Evolutionary conservation across 2,888 invertebrate genomes (phyloP).

Genomic region (Nemotelus pantherinus): DNA sequence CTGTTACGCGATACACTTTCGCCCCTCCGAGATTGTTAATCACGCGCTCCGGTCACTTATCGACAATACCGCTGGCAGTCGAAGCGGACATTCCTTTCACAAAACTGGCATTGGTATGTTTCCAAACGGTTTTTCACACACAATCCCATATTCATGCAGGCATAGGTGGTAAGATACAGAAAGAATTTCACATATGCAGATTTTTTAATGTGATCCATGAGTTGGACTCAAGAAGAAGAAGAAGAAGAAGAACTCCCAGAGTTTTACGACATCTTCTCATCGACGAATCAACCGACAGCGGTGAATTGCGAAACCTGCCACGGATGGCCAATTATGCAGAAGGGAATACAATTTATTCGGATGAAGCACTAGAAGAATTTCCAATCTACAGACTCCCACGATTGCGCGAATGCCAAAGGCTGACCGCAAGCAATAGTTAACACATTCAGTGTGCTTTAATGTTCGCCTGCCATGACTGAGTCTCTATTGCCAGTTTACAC

Average conservation of each 20-base stretch:
- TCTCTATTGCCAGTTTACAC: neutral
- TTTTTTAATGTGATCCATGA: neutral
- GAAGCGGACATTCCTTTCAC: constrained; percentile 31
- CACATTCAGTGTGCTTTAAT: constrained; percentile 10
- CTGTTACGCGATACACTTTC: constrained; percentile 21
- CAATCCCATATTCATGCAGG: neutral
- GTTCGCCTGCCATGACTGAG: neutral
- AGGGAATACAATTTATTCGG: neutral
- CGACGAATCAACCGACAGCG: neutral
- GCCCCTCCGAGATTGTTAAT: constrained; percentile 14
- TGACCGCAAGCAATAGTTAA: constrained; percentile 27
- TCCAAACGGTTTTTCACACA: neutral
- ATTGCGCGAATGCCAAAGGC: constrained; percentile 18
- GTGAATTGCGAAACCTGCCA: neutral
- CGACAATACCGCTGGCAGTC: neutral
- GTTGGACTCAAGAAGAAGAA: neutral
- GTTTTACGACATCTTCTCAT: neutral
- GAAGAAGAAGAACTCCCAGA: neutral
- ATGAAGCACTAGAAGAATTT: constrained; percentile 10
- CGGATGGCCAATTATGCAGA: constrained; percentile 21
- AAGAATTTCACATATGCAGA: constrained; percentile 25
- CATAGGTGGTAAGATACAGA: neutral
- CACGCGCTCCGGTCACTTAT: constrained; percentile 10
- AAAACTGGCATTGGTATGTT: constrained; percentile 4
- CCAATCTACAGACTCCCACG: constrained; percentile 38